Evolutionary conservation across 1,140 invertebrate species (phyloP).

Genomic region (Oedothorax gibbosus): DNA sequence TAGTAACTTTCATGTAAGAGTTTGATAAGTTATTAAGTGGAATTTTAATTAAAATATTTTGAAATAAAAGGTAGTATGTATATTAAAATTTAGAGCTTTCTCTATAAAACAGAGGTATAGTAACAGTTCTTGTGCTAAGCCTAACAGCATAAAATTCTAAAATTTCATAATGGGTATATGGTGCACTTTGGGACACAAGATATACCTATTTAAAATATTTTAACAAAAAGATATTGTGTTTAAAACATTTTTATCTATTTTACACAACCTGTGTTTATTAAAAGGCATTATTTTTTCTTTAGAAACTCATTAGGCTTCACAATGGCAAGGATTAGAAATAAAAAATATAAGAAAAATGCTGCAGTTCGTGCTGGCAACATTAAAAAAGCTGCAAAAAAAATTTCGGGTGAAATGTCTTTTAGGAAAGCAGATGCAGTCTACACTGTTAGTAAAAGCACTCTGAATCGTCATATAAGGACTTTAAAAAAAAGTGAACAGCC

Average conservation of each 20-base stretch:
- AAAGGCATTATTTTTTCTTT: not conserved
- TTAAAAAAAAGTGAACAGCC: not conserved
- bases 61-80: no score
- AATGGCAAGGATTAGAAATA: constrained; percentile 2
- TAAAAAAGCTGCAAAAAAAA: not conserved
- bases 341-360: not conserved
- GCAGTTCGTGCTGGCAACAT: not conserved
- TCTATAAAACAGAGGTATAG: no score
- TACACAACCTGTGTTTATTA: constrained; percentile 1
- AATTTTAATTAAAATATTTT: no score
- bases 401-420: constrained; percentile 5
- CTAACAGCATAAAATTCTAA: no score
- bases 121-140: no score
- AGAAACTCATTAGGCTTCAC: not conserved
- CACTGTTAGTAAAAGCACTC: not conserved
- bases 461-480: constrained; percentile 6
- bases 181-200: no score
- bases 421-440: not conserved
- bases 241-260: not conserved
- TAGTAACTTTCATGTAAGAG: no score
- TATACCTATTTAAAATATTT: no score
- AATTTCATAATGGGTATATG: no score
- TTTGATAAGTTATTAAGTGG: no score
- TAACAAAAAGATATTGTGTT: no score
- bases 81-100: no score